These are phyloP conservation scores for Papilio helenus DNA, from an alignment of 1,140 invertebrate genomes.

Conservation along the genomic window DNA sequence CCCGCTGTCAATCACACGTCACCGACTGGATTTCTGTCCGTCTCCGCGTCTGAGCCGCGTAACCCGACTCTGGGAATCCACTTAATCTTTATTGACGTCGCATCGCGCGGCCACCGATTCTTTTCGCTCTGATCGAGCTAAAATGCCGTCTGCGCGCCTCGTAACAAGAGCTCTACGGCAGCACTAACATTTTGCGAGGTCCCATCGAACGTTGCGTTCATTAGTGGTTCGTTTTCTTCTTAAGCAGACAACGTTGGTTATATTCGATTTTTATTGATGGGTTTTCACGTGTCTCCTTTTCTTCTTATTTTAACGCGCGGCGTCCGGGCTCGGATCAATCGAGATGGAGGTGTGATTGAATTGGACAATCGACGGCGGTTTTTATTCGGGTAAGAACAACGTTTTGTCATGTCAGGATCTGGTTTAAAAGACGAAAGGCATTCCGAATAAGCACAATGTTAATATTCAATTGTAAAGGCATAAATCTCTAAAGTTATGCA, in stretches of 20 bases:
- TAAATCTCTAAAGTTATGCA: too few relatives aligned
- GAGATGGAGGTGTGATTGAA: slow-evolving; percentile 39
- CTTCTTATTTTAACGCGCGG: not conserved
- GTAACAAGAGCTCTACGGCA: slow-evolving; percentile 25
- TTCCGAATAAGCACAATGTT: too few relatives aligned
- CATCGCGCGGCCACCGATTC: slow-evolving; percentile 42
- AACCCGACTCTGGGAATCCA: slow-evolving; percentile 71
- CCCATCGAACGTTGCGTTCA: slow-evolving; percentile 49
- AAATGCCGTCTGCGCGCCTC: slow-evolving; percentile 41
- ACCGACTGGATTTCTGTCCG: slow-evolving; percentile 66
- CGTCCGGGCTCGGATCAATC: slow-evolving; percentile 22
- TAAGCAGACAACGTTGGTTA: slow-evolving; percentile 62
- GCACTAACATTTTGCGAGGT: slow-evolving; percentile 42
- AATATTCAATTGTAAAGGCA: too few relatives aligned
- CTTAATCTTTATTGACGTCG: slow-evolving; percentile 79
- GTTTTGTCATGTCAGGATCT: slow-evolving; percentile 9
- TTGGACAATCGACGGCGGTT: slow-evolving; percentile 23
- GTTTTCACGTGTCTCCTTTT: slow-evolving; percentile 45
- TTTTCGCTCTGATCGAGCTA: slow-evolving; percentile 37
- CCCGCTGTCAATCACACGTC: slow-evolving; percentile 72
- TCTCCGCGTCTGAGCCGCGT: slow-evolving; percentile 65
- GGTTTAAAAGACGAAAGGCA: not conserved
- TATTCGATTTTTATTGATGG: slow-evolving; percentile 62
- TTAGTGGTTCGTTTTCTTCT: slow-evolving; percentile 62
- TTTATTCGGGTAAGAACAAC: slow-evolving; percentile 7